A percentile compares a stretch with the other conserved stretches of the same genome.
Conservation (phyloP, 2,113 vertebrate species). For the Equus przewalskii region DNA sequence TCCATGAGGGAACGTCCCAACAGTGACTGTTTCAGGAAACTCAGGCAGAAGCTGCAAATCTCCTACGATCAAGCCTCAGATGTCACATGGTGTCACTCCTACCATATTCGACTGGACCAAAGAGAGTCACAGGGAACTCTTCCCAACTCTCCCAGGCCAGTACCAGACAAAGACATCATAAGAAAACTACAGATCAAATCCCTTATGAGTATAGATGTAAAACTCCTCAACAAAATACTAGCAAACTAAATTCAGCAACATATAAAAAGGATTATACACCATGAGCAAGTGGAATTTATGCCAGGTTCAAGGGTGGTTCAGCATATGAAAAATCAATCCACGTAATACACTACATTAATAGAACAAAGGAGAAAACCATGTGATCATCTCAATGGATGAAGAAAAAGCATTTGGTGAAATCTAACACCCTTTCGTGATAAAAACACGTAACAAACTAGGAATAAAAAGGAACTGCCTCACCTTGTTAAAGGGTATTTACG, state of each 20-base stretch:
- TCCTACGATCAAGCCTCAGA: background rate
- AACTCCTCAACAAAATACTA: conserved; percentile 41
- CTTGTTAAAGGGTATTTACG: background rate
- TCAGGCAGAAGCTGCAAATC: background rate
- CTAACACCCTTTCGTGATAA: conserved; percentile 20
- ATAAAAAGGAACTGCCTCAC: background rate
- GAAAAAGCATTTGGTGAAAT: conserved; percentile 47
- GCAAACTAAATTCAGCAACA: conserved; percentile 45
- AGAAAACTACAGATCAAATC: conserved; percentile 31
- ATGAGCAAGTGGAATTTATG: conserved; percentile 11
- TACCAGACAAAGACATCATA: background rate
- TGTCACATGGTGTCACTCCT: background rate
- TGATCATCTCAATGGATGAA: background rate
- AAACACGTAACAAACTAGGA: conserved; percentile 13
- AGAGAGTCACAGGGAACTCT: background rate
- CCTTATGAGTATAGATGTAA: background rate
- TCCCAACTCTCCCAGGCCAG: background rate
- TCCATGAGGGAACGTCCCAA: background rate
- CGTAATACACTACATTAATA: background rate
- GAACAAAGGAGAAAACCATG: conserved; percentile 43
- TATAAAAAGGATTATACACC: background rate
- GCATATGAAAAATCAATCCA: conserved; percentile 42
- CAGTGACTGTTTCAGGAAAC: background rate
- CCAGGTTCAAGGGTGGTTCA: background rate
- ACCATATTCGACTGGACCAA: background rate